These are phyloP conservation scores for Nettapus auritus DNA, from an alignment of 2,113 vertebrate genomes.

Conservation along the genomic window DNA sequence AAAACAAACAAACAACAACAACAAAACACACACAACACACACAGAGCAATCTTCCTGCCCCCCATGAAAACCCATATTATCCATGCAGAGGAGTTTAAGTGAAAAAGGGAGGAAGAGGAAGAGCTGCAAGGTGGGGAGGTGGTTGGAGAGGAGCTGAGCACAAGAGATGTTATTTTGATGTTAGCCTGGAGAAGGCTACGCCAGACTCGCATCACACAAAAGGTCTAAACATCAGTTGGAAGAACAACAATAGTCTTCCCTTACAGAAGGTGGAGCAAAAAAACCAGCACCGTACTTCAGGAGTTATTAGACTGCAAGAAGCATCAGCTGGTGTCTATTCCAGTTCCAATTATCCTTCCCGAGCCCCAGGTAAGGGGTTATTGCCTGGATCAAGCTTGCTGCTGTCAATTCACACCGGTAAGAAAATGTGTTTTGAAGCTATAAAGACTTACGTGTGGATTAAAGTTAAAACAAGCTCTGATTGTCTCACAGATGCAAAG, in stretches of 20 bases:
- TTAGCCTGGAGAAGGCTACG: background rate
- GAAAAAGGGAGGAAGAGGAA: background rate
- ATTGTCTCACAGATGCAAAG: background rate
- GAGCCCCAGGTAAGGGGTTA: background rate
- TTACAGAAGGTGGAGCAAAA: background rate
- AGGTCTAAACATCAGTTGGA: background rate
- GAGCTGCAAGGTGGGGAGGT: background rate
- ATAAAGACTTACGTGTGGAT: background rate
- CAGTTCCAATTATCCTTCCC: background rate
- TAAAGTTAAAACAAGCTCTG: background rate
- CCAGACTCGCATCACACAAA: background rate
- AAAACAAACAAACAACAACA: no score
- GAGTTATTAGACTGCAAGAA: background rate
- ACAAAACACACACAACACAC: no score
- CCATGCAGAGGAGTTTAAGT: background rate
- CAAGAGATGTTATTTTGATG: background rate
- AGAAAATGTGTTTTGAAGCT: background rate
- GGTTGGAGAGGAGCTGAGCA: background rate
- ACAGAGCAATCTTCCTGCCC: no score
- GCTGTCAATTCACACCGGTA: background rate
- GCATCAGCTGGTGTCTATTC: background rate
- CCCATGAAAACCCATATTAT: rapidly evolving
- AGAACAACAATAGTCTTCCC: background rate
- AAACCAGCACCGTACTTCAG: background rate
- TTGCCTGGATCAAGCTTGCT: background rate